A percentile compares a stretch with the other conserved stretches of the same genome.
Conservation (phyloP, 2,797 vertebrate genomes). For the Catharus ustulatus region DNA sequence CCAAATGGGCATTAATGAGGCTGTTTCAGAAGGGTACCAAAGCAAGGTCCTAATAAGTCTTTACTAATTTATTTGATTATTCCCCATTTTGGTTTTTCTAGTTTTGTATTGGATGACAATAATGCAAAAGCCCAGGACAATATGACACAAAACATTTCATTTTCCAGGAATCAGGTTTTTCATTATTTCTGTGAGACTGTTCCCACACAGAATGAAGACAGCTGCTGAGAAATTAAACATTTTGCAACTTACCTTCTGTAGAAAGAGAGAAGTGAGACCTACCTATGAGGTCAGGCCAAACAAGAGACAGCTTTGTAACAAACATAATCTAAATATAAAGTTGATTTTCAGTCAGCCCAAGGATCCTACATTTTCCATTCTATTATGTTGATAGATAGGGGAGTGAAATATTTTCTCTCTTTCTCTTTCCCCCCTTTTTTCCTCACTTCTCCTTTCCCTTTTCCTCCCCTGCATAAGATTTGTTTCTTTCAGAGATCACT, state of each 20-base stretch:
- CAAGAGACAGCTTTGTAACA: background rate
- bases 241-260: background rate
- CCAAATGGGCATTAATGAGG: background rate
- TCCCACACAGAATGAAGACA: background rate
- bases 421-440: accelerated
- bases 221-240: background rate
- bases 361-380: background rate
- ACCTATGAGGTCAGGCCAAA: background rate
- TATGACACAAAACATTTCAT: background rate
- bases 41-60: background rate
- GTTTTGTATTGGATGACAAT: background rate
- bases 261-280: background rate
- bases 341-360: background rate
- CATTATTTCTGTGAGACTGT: background rate
- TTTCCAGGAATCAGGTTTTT: background rate
- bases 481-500: background rate
- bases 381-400: background rate
- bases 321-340: background rate
- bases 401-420: background rate
- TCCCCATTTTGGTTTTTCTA: background rate
- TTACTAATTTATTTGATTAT: background rate
- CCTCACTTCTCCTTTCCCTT: background rate
- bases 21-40: background rate
- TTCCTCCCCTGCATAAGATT: background rate
- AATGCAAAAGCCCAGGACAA: background rate